A percentile compares a stretch with the other conserved stretches of the same genome.
Conservation (phyloP, 2,797 vertebrate species). For the Mionectes olivaceus region DNA sequence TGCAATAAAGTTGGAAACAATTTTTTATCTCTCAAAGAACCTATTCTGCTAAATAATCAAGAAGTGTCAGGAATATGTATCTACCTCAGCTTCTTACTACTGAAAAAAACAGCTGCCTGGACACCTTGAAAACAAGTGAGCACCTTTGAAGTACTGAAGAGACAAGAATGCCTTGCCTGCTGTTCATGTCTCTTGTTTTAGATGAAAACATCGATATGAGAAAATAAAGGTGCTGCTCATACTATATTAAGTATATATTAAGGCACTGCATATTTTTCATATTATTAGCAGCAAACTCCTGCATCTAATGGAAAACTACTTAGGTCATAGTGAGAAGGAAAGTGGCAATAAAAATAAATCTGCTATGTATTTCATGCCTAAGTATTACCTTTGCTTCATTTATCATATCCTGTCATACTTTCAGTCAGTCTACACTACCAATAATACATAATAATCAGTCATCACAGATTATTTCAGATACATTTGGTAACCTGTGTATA, state of each 20-base stretch:
- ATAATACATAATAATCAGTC: background rate
- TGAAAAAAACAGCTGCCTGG: background rate
- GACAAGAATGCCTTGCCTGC: background rate
- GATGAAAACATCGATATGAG: background rate
- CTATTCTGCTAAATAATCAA: background rate
- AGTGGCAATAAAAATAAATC: slow-evolving; percentile 27
- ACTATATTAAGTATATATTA: background rate
- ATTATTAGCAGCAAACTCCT: background rate
- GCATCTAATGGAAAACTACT: background rate
- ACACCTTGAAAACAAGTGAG: background rate
- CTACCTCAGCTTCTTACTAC: background rate
- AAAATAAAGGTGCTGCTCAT: background rate
- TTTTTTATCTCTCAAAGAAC: background rate
- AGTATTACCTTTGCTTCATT: background rate
- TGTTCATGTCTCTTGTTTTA: background rate
- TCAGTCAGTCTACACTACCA: background rate
- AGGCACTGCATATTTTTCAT: background rate
- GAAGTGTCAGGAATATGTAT: background rate
- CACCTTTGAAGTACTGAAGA: background rate
- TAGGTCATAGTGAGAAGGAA: background rate
- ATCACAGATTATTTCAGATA: background rate
- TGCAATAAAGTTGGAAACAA: background rate
- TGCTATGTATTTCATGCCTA: background rate
- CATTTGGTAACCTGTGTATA: background rate
- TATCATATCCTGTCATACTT: background rate